A percentile compares a stretch with the other conserved stretches of the same genome.
These are phyloP conservation scores for Drosophila funebris DNA, from an alignment of 1,140 invertebrate genomes.

Conservation along the genomic window DNA sequence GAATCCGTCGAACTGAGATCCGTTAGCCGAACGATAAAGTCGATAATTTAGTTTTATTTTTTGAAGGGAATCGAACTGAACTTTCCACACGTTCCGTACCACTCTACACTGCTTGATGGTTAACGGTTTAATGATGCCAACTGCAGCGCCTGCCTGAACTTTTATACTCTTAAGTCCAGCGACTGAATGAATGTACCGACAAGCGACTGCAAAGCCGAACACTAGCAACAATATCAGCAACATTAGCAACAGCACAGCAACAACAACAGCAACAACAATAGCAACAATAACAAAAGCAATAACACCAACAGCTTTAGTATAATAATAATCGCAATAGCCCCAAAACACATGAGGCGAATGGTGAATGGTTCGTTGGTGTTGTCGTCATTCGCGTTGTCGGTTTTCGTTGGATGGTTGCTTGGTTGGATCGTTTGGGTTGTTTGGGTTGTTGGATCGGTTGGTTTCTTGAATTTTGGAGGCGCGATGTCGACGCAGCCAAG, in stretches of 20 bases:
- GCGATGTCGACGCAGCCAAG: slow-evolving; percentile 75
- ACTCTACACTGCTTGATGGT: slow-evolving; percentile 76
- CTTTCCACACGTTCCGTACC: slow-evolving; percentile 64
- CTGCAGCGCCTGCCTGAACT: slow-evolving; percentile 64
- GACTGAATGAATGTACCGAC: slow-evolving; percentile 57
- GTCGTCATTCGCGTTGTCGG: slow-evolving; percentile 32
- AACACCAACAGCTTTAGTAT: slow-evolving; percentile 32
- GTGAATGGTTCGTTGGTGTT: slow-evolving; percentile 62
- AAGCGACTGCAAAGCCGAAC: slow-evolving; percentile 50
- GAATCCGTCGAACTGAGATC: slow-evolving; percentile 23
- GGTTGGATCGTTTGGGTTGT: slow-evolving; percentile 44
- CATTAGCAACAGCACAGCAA: no score
- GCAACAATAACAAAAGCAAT: slow-evolving; percentile 33
- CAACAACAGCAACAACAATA: slow-evolving; percentile 37
- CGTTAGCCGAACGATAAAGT: slow-evolving; percentile 24
- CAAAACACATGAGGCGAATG: slow-evolving; percentile 69
- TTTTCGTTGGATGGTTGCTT: slow-evolving; percentile 39
- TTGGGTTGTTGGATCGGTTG: slow-evolving; percentile 42
- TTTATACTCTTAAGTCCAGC: slow-evolving; percentile 67
- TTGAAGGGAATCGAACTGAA: slow-evolving; percentile 4
- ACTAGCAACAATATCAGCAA: slow-evolving; percentile 30
- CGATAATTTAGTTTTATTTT: slow-evolving; percentile 40
- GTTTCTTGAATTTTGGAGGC: slow-evolving; percentile 64
- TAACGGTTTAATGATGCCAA: slow-evolving; percentile 83
- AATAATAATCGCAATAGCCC: slow-evolving; percentile 78